A percentile compares a stretch with the other conserved stretches of the same genome.
phyloP scores from a whole-genome alignment of 2,888 invertebrate species.

The Abscondita cerata region DNA sequence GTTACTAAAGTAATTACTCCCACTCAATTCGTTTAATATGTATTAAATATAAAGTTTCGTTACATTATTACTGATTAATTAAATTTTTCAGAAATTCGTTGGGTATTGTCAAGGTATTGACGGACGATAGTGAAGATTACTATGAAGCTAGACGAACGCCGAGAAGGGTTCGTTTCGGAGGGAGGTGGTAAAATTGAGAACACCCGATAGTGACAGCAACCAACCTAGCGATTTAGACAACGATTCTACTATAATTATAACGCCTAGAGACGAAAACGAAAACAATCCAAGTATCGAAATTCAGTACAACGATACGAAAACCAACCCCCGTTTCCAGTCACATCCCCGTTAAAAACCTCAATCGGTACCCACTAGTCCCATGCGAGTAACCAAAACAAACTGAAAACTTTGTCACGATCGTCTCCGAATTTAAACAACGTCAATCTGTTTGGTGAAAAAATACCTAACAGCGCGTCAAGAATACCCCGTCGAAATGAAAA shows the following conservation, averaged over 20 bases:
- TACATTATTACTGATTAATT: no score
- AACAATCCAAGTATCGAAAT: slow-evolving; percentile 44
- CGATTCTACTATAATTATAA: slow-evolving; percentile 45
- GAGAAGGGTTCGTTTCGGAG: slow-evolving; percentile 82
- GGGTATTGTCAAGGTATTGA: slow-evolving; percentile 61
- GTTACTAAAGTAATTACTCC: no score
- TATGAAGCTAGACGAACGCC: slow-evolving; percentile 63
- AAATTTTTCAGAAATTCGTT: slow-evolving; percentile 19
- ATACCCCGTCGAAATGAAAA: slow-evolving; percentile 32
- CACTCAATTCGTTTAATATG: no score
- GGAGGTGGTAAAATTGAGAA: slow-evolving; percentile 84
- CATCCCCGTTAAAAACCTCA: slow-evolving; percentile 61
- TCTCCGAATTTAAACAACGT: slow-evolving; percentile 49
- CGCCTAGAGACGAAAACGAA: slow-evolving; percentile 32
- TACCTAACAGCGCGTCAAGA: slow-evolving; percentile 29
- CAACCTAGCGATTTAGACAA: slow-evolving; percentile 65
- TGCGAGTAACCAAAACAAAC: slow-evolving; percentile 50
- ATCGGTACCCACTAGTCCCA: slow-evolving; percentile 52
- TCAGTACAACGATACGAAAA: slow-evolving; percentile 42
- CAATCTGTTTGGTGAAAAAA: slow-evolving; percentile 26
- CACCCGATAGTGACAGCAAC: slow-evolving; percentile 82
- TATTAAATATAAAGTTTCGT: no score
- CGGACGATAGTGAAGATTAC: slow-evolving; percentile 65
- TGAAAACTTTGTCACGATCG: slow-evolving; percentile 46
- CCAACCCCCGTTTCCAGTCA: slow-evolving; percentile 46